These are phyloP conservation scores for Porites evermanni DNA, from an alignment of 92 coral and sea anemone species.

Conservation along the genomic window DNA sequence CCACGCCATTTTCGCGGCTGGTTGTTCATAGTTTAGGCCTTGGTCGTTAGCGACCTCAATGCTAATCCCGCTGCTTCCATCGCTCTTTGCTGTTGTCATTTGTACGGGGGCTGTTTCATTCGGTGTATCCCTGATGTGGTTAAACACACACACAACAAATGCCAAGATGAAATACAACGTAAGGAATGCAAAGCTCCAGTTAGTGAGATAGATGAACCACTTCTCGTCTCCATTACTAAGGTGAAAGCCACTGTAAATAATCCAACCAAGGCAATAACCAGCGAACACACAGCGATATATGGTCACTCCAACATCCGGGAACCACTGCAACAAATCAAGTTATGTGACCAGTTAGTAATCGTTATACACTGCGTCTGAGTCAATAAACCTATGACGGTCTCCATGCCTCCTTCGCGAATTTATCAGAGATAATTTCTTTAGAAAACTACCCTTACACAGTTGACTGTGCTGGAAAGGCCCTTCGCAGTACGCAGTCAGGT, in stretches of 20 bases:
- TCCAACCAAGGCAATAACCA: constrained; percentile 84
- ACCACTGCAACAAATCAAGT: constrained; percentile 53
- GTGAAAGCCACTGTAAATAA: constrained; percentile 84
- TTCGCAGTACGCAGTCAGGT: too few relatives aligned
- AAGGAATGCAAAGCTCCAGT: constrained; percentile 82
- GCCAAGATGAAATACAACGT: constrained; percentile 77
- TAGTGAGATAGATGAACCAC: constrained; percentile 95
- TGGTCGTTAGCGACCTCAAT: constrained; percentile 32
- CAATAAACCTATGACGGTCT: too few relatives aligned
- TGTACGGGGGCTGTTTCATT: constrained; percentile 10
- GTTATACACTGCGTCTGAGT: too few relatives aligned
- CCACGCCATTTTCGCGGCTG: constrained; percentile 58
- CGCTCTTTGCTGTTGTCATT: neutral
- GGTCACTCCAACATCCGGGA: constrained; percentile 54
- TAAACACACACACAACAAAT: constrained; percentile 50
- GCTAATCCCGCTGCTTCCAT: neutral
- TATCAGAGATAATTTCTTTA: too few relatives aligned
- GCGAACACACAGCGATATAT: constrained; percentile 74
- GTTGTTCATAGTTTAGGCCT: constrained; percentile 15
- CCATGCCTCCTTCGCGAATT: too few relatives aligned
- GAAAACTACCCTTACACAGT: too few relatives aligned
- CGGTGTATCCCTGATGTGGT: constrained; percentile 33
- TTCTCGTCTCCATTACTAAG: constrained; percentile 67
- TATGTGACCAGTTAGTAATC: neutral
- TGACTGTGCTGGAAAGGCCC: too few relatives aligned